Base-by-base conservation (phyloP, 2,888 invertebrate genomes). In the Corbicula japonica region DNA sequence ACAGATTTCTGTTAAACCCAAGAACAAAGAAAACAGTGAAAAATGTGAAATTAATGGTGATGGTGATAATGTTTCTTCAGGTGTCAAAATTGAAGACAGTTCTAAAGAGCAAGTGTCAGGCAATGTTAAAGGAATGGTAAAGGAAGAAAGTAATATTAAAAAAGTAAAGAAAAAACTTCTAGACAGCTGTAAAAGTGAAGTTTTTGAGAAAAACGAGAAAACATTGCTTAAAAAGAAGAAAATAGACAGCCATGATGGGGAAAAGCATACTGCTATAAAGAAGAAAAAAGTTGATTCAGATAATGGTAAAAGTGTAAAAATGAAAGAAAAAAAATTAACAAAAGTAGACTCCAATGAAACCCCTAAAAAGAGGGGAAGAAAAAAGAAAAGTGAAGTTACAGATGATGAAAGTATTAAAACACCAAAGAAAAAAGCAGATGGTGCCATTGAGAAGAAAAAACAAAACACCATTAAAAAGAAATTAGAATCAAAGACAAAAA, bases 211-310 rank as follows among this genome's bases (percentile, higher is more conserved):
- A 18, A 34, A 44, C 21, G n/a, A 34, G n/a, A 48, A 61, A 26
- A 46, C 10, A n/a, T 26, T 21, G 6, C 63, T 18, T n/a, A 69
- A 65, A 60, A 72, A 69, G 41, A 74, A 68, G 35, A n/a, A 38
- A 5, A 54, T 32, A 60, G 46, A 46, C 52, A n/a, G 23, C 5
- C 23, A 21, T 52, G 52, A 52, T 52, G 52, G 21, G 26, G 12
- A 35, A 54, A 46, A 28, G 28, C 28, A 12, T 65, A 32, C 10
- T 32, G 6, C 52, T 44, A 26, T 2, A 73, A 73, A 56, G 32
- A 66, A 41, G 58, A 74, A 6, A 68, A 61, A 35, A 50, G n/a
- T n/a, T 12, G 32, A 44, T 28, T 46, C 46, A 48, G 21, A 21
- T 8, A 62, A 34, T 28, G n/a, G 34, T 21, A 23, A 26, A 58